Evolutionary conservation across 2,113 vertebrate species (phyloP).

Genomic region (Pangasianodon hypophthalmus): DNA sequence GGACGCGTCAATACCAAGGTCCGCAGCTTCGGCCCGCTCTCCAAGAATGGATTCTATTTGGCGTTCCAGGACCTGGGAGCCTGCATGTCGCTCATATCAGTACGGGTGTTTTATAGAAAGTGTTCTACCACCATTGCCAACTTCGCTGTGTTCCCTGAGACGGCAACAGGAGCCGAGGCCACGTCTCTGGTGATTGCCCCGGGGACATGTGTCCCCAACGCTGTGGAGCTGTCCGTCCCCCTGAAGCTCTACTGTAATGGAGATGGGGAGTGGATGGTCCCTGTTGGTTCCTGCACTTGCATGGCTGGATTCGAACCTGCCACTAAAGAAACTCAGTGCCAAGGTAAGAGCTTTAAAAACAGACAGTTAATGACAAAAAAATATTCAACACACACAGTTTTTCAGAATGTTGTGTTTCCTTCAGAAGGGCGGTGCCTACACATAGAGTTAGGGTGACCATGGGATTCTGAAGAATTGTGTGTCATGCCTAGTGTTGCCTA

Average conservation of each 20-base stretch:
- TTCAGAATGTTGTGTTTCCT: background rate
- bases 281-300: slow-evolving; percentile 93
- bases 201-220: slow-evolving; percentile 90
- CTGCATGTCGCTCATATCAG: slow-evolving; percentile 97
- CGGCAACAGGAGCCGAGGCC: slow-evolving; percentile 91
- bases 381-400: background rate
- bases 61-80: slow-evolving; percentile 97
- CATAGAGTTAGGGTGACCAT: background rate
- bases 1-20: slow-evolving; percentile 94
- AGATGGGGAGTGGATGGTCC: slow-evolving; percentile 98
- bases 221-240: slow-evolving; percentile 91
- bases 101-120: slow-evolving; percentile 97
- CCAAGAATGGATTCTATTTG: slow-evolving; percentile 95
- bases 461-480: background rate
- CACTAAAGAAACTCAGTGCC: slow-evolving; percentile 91
- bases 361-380: slow-evolving; percentile 1
- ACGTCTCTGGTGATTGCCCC: slow-evolving; percentile 96
- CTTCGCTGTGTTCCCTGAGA: slow-evolving; percentile 96
- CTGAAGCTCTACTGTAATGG: slow-evolving; percentile 97
- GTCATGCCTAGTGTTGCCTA: background rate
- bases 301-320: slow-evolving; percentile 86
- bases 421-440: too few species aligned
- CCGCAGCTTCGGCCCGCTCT: slow-evolving; percentile 94
- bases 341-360: slow-evolving; percentile 74
- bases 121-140: slow-evolving; percentile 93